A percentile compares a stretch with the other conserved stretches of the same genome.
Conservation (phyloP, 37 sponge, comb jelly and placozoan species). For the Hexactinellida sp. region DNA sequence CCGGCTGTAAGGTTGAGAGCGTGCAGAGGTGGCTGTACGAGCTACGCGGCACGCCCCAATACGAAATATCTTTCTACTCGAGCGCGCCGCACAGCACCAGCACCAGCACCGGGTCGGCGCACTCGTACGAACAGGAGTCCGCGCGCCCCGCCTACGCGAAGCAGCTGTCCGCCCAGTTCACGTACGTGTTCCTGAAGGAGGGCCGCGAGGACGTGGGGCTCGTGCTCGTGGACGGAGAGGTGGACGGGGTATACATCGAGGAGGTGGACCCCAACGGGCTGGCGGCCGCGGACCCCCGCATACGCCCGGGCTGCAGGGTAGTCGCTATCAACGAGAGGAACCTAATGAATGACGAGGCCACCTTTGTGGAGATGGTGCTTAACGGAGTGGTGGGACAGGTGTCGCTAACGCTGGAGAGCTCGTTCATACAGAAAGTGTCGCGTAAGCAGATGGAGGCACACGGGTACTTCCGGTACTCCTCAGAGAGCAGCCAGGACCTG, state of each 20-base stretch:
- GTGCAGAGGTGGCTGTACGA: not conserved
- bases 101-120: not conserved
- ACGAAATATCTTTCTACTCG: slow-evolving; percentile 1
- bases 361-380: not conserved
- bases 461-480: not conserved
- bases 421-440: not conserved
- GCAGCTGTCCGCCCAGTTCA: not conserved
- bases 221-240: not conserved
- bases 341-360: not conserved
- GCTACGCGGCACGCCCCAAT: not conserved
- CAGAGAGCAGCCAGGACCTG: not conserved
- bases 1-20: not conserved
- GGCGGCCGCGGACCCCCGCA: not conserved
- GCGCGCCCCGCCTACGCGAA: not conserved
- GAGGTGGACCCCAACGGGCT: not conserved
- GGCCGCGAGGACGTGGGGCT: not conserved
- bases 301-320: not conserved
- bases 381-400: not conserved
- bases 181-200: not conserved
- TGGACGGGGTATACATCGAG: not conserved
- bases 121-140: not conserved
- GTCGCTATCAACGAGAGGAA: not conserved
- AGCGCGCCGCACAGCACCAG: not conserved
- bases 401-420: not conserved
- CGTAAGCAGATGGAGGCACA: not conserved